Evolutionary conservation across 2,113 vertebrate genomes (phyloP).

Genomic region (Gobio gobio): DNA sequence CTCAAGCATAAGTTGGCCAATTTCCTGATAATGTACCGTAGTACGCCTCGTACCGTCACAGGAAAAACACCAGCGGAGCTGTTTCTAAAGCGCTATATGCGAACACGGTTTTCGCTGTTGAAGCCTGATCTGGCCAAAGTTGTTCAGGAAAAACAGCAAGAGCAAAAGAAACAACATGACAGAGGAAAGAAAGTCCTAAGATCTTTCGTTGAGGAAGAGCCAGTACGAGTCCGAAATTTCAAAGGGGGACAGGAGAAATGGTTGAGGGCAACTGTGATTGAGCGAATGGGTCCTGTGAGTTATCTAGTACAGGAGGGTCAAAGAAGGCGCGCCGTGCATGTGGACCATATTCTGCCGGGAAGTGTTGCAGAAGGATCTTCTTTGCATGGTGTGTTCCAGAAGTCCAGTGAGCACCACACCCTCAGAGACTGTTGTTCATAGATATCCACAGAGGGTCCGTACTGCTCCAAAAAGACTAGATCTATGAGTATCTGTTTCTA

Average conservation of each 20-base stretch:
- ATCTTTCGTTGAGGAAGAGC: not conserved
- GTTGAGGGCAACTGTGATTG: not conserved
- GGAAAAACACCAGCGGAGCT: slow-evolving; percentile 10
- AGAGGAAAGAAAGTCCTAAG: not conserved
- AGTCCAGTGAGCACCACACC: not conserved
- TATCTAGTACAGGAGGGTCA: not conserved
- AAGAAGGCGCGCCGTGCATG: not conserved
- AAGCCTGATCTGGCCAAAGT: not conserved
- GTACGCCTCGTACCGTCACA: not conserved
- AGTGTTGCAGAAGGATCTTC: not conserved
- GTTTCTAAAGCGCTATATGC: not conserved
- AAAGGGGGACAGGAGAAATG: slow-evolving; percentile 3
- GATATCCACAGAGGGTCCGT: not conserved
- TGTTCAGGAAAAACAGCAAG: not conserved
- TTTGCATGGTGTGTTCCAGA: not conserved
- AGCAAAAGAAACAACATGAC: not conserved
- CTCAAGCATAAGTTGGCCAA: slow-evolving; percentile 2
- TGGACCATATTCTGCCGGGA: not conserved
- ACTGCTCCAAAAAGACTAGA: too few species aligned
- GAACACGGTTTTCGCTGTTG: not conserved
- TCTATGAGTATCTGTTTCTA: too few species aligned
- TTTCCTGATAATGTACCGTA: not conserved
- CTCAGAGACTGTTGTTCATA: not conserved
- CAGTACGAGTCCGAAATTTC: not conserved
- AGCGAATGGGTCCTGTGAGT: not conserved